Evolutionary conservation across 2,797 vertebrate species (phyloP), one percentile per base, ranked within the genome.

Genomic region (Melopsittacus undulatus): DNA sequence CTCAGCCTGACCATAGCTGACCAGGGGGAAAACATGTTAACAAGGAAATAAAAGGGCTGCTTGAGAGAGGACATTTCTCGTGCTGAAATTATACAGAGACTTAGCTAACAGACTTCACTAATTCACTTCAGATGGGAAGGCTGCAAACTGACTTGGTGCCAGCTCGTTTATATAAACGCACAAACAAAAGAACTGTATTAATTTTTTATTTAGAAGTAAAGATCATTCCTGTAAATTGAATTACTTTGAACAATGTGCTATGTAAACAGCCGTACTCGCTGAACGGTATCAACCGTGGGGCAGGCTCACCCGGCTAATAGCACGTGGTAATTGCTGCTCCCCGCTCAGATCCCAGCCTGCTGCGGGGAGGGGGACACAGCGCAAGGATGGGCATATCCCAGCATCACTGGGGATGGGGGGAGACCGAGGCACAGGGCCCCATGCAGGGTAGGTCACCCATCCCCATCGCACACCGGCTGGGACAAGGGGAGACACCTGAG

Each of bases 121-220:
- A 96, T 96, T 96, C 92, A 91, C 87, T 96, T 96, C 96, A 97
- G 96, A 95, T 97, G 96, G 95, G 95, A 96, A 91, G 83, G 45
- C 61, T 97, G 95, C 87, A 94, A 96, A 94, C 95, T 96, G 96
- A 97, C 93, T 95, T 92, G 80, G 92, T 96, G 96, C 96, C 95
- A 97, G 94, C 84, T 95, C 59, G 82, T 96, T 97, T 96, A 96
- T 96, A 96, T 83, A 96, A 96, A 96, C 45, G 91, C 95, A 83
- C 96, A 97, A 96, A 96, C 96, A 97, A 96, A 96, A 96, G 95
- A 86, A 82, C 94, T 68, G 85, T 83, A 92, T 96, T 97, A 95
- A 96, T 97, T 96, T 96, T 96, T 96, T 97, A 97, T 97, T 97
- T 96, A 93, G 96, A 94, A 96, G 90, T 92, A 93, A 93, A 89